Evolutionary conservation across 2,888 invertebrate genomes (phyloP), one percentile per base, ranked within the genome.

Genomic region (Tanypteryx hageni): DNA sequence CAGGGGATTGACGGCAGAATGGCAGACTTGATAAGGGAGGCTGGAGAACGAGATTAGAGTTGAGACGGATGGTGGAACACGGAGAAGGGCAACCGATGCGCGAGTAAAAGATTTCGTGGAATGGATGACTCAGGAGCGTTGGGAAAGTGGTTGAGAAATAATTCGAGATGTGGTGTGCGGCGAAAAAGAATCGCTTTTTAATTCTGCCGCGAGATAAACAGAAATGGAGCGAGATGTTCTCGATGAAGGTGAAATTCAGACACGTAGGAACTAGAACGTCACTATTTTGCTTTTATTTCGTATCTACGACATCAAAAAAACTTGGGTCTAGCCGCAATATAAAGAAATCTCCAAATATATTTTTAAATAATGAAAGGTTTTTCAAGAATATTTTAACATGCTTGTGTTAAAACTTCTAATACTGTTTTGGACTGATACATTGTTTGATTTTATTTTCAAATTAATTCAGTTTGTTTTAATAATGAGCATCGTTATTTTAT

Each of bases 21-120:
- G 89, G 89, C 89, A 89, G 89, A 89, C 89, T 89, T 89, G 89
- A 89, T 89, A 89, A 89, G 89, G 89, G 89, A 86, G 61, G 86
- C 86, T 86, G 86, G 86, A 89, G 89, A 89, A 89, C 89, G 64
- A 89, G 89, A 89, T 89, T 89, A 89, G 89, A 86, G 86, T 86
- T 61, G 86, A 89, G 89, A 89, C 89, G 89, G 89, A 89, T 89
- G 89, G 89, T 89, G 89, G 89, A 89, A 89, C 89, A 89, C 44
- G 89, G 89, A 89, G 89, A 89, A 89, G 89, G 89, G 64, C 64
- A 86, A 86, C 86, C 86, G 86, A 86, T 86, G 86, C 86, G 86
- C 86, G 31, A 86, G 89, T 68, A 56, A 64, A 89, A 89, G 89
- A 89, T 89, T 89, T 68, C 89, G 56, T 89, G 89, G 64, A 89